Conservation (phyloP, 1,140 invertebrate species). For the Vanessa atalanta region DNA sequence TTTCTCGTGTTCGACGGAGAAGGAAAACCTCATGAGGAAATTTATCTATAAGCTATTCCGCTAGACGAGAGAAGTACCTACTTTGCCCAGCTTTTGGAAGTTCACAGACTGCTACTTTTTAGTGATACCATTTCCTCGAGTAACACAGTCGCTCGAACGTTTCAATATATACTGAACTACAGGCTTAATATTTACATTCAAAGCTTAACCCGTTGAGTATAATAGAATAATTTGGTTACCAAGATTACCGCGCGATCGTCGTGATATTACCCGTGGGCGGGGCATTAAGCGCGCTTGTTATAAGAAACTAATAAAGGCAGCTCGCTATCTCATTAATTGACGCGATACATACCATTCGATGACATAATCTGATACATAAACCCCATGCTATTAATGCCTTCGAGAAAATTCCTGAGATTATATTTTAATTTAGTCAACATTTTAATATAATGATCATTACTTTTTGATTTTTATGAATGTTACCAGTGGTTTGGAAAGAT, state of each 20-base stretch:
- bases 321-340: slow-evolving; percentile 1
- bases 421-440: background rate
- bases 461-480: too few species aligned
- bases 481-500: too few species aligned
- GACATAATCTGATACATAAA: slow-evolving; percentile 13
- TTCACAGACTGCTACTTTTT: too few species aligned
- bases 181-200: background rate
- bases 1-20: too few species aligned
- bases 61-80: too few species aligned
- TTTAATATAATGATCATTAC: too few species aligned
- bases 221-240: background rate
- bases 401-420: slow-evolving; percentile 1
- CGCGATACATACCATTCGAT: slow-evolving; percentile 7
- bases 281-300: background rate
- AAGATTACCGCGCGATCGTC: background rate
- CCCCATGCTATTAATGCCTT: background rate
- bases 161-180: background rate
- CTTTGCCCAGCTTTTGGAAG: too few species aligned
- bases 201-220: background rate
- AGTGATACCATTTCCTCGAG: background rate
- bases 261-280: background rate
- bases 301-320: background rate
- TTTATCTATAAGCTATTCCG: too few species aligned
- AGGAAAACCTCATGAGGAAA: too few species aligned
- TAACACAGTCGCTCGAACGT: background rate